Base-by-base conservation (phyloP, 2,797 vertebrate genomes). In the Betta splendens region DNA sequence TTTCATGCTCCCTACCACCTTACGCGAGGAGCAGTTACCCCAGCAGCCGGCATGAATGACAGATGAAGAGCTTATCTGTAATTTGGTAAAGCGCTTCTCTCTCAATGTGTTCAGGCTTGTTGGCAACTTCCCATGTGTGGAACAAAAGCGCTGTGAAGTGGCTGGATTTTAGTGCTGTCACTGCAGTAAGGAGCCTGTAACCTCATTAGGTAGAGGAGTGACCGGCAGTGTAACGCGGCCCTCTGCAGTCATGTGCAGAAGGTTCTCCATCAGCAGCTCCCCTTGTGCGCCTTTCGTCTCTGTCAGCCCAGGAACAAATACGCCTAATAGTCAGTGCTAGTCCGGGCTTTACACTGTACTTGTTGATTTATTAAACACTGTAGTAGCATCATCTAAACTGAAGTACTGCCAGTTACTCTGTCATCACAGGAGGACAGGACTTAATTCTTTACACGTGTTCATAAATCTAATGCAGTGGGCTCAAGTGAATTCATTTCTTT, bases 31-130 rank as follows among this genome's bases (percentile, higher is more conserved):
- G 80, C 78, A 57, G 80, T 85, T 82, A 75, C 79, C 77, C 88
- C 77, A 78, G 83, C 84, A 75, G 67, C 42, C 1, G 38, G 45
- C 49, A 50, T 86, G 84, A 87, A 80, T 90, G 91, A 90, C 90
- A 90, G 87, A 83, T 73, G 77, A 90, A 86, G 87, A 89, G 90
- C 91, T 92, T 90, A 90, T 90, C 83, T 92, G 86, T 92, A 90
- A 91, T 92, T 93, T 91, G 61, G 85, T 79, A 86, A 86, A 91
- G 84, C 86, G 64, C 87, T 85, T 80, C 60, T 62, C 57, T 77
- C 80, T 87, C 79, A 79, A 82, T 92, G 82, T 89, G 92, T 93
- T 89, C 76, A 47, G 92, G 87, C 91, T 90, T 91, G 92, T 88
- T 82, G 86, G 85, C 85, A 86, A 75, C 77, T 81, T 87, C 63